These are phyloP conservation scores for Muscidifurax raptorellus DNA, from an alignment of 1,140 invertebrate species.

Conservation along the genomic window DNA sequence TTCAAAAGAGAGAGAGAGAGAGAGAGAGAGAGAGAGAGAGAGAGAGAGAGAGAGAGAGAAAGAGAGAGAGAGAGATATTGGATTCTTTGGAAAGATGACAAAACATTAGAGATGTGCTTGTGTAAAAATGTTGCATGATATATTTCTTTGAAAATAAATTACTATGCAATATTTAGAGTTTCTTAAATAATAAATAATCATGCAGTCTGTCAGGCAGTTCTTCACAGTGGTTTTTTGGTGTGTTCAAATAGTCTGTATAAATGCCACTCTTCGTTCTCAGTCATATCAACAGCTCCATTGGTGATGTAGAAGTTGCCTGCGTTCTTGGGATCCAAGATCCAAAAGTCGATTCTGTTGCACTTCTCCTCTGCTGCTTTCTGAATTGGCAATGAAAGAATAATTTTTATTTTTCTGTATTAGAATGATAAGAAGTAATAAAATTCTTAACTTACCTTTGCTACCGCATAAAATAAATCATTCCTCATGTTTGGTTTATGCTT, in stretches of 20 bases:
- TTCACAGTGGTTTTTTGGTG: conserved; percentile 28
- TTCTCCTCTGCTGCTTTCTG: conserved; percentile 40
- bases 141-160: conserved; percentile 23
- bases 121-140: neutral
- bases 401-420: neutral
- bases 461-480: conserved; percentile 29
- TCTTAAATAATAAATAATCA: conserved; percentile 33
- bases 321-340: conserved; percentile 35
- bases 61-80: neutral
- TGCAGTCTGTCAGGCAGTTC: neutral
- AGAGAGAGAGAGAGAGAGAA: neutral
- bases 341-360: conserved; percentile 43
- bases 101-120: neutral
- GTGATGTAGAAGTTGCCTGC: conserved; percentile 20
- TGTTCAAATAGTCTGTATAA: conserved; percentile 48
- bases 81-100: neutral
- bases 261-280: conserved; percentile 49
- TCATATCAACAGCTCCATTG: conserved; percentile 33
- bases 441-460: conserved; percentile 38
- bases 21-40: neutral
- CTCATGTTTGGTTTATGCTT: conserved; percentile 28
- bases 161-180: neutral
- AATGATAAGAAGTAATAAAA: neutral
- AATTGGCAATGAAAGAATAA: neutral
- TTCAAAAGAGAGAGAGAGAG: neutral